Evolutionary conservation across 2,888 invertebrate genomes (phyloP), one percentile per base, ranked within the genome.

Genomic region (Chrysotoxum bicinctum): DNA sequence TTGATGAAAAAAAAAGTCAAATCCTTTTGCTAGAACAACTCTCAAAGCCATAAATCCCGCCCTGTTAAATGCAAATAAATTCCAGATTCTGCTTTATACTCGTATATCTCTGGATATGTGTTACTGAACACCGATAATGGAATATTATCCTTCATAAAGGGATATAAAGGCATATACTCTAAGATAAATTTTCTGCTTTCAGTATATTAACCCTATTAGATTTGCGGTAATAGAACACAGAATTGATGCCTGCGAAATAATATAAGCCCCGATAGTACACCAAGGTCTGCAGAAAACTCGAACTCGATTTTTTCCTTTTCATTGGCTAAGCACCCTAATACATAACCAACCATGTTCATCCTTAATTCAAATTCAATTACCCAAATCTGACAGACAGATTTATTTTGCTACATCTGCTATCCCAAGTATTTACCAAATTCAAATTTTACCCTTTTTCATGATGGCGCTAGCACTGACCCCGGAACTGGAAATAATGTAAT

Each of bases 401-500:
- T 66, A 66, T 66, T 45, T 48, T 30, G 9, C 48, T 14, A 35
- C 45, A 56, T n/a, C 10, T 21, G 12, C 1, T 62, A 16, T 45
- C 8, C 30, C 26, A 23, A 50, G 66, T 23, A 66, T 66, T 66
- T 37, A 50, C 30, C 45, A 19, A 45, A 64, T 64, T 64, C 45
- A 66, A 66, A 50, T 48, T 50, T 50, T 30, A 35, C 21, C 66
- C 50, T 50, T 50, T 50, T 50, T 19, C 14, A 19, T 3, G 5
- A 8, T n/a, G 7, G 30, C 7, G 37, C n/a, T 43, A 23, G 10
- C 10, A 37, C 14, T 64, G 50, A 69, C 58, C 40, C n/a, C 16
- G 32, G 60, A 70, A 58, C 52, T 60, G 80, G 70, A 84, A 84
- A 54, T 76, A 80, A 80, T 75, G 66, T 70, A 64, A 72, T 84